These are phyloP conservation scores for Phaedon cochleariae DNA, from an alignment of 2,888 invertebrate species.

Conservation along the genomic window DNA sequence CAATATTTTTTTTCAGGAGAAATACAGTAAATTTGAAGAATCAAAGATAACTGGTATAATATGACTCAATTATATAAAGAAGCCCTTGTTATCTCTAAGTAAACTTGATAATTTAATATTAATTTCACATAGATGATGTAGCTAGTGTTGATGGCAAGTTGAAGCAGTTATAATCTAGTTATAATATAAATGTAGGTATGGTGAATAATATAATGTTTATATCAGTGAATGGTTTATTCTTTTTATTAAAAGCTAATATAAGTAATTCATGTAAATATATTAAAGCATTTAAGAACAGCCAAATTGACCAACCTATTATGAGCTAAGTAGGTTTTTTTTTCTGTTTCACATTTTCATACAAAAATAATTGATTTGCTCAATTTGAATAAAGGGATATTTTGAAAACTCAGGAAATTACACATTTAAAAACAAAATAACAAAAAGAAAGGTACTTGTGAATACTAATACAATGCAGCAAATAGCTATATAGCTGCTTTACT, in stretches of 20 bases:
- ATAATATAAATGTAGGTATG: too few species aligned
- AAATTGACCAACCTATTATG: conserved; percentile 12
- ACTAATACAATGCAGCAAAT: neutral
- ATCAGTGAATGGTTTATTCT: neutral
- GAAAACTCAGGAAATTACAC: neutral
- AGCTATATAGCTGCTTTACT: neutral
- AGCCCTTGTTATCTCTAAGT: too few species aligned
- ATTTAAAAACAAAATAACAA: neutral
- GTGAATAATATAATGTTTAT: neutral
- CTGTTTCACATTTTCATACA: conserved; percentile 27
- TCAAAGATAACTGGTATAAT: too few species aligned
- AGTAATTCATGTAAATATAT: conserved; percentile 14
- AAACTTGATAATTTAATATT: too few species aligned
- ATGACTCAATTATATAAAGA: too few species aligned
- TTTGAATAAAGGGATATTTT: neutral
- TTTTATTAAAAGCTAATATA: conserved; percentile 17
- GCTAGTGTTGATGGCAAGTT: too few species aligned
- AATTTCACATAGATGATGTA: too few species aligned
- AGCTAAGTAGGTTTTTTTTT: conserved; percentile 16
- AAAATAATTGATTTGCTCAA: conserved; percentile 30
- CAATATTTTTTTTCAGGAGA: neutral
- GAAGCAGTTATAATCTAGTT: neutral
- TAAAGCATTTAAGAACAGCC: conserved; percentile 24
- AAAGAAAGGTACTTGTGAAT: conserved; percentile 2
- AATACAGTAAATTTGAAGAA: too few species aligned